Base-by-base conservation (phyloP, 1,140 invertebrate species). In the Manduca sexta region DNA sequence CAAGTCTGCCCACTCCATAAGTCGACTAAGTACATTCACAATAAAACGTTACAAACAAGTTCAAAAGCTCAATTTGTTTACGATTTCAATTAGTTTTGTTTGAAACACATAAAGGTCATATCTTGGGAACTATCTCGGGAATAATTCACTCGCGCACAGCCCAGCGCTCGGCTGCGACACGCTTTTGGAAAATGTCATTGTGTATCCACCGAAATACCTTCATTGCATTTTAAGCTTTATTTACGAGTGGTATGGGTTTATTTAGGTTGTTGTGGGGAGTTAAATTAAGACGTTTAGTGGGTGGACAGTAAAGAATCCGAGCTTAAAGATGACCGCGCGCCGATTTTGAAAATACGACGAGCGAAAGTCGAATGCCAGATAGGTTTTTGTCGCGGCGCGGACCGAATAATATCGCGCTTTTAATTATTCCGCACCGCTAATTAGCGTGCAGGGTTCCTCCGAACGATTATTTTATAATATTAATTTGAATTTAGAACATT, bases 271-370 rank as follows among this genome's bases (percentile, higher is more conserved):
- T 3, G 2, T n/a, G 8, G 10, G 10, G 17, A 31, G 34, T 14
- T 35, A 26, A 26, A 49, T 43, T 52, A 46, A 46, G 44, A 34
- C 50, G 18, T 52, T 52, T 37, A 35, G 16, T 11, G n/a, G 21
- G 21, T 45, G 10, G 33, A 21, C 21, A 44, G 30, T 35, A 17
- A 66, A 60, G 61, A 67, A 71, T 74, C 54, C 59, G 40, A 62
- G 55, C 54, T 56, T 71, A 72, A 68, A 81, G 79, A 84, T 81
- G 75, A 73, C 64, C 69, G 66, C 65, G 69, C 67, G 67, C 67
- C 69, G 69, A 75, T 83, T 83, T 84, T 75, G 69, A 81, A 84
- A 83, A 83, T 81, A 84, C 79, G 73, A 79, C 72, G 71, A 82
- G 78, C 64, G 78, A 84, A 81, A 74, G 69, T 61, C 58, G 59